Evolutionary conservation across 2,797 vertebrate genomes (phyloP).

Genomic region (Crenuchus spilurus): DNA sequence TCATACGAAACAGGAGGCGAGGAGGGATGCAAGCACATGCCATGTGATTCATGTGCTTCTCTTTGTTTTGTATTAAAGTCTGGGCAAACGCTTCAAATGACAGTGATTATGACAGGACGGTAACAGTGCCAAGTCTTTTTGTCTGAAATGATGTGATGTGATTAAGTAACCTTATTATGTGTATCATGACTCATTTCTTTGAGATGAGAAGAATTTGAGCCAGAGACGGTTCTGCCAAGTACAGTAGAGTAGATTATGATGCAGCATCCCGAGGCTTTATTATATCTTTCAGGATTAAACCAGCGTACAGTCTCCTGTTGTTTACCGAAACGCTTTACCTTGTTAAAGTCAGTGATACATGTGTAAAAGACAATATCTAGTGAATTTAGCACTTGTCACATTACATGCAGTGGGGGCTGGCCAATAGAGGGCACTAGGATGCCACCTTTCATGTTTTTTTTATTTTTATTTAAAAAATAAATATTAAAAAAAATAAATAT

Average conservation of each 20-base stretch:
- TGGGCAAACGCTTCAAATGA: slow-evolving; percentile 23
- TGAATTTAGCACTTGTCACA: too few species aligned
- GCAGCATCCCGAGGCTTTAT: slow-evolving; percentile 1
- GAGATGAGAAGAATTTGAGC: slow-evolving; percentile 18
- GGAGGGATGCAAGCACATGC: not conserved
- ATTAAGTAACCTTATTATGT: slow-evolving; percentile 37
- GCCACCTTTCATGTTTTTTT: too few species aligned
- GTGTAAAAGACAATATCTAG: too few species aligned
- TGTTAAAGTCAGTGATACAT: too few species aligned
- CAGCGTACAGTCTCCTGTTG: not conserved
- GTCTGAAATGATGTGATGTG: slow-evolving; percentile 31
- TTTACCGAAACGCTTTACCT: too few species aligned
- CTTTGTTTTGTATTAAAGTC: slow-evolving; percentile 31
- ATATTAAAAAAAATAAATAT: too few species aligned
- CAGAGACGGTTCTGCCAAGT: slow-evolving; percentile 7
- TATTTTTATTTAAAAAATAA: too few species aligned
- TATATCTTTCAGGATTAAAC: not conserved
- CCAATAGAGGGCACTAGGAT: too few species aligned
- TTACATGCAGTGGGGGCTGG: too few species aligned
- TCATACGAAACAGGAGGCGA: not conserved
- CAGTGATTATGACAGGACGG: slow-evolving; percentile 20
- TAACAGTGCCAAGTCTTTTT: slow-evolving; percentile 31
- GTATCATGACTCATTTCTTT: slow-evolving; percentile 34
- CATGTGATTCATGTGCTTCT: not conserved
- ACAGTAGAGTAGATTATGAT: slow-evolving; percentile 26